Evolutionary conservation across 2,888 invertebrate species (phyloP), one percentile per base, ranked within the genome.

Genomic region (Aporophyla lueneburgensis): DNA sequence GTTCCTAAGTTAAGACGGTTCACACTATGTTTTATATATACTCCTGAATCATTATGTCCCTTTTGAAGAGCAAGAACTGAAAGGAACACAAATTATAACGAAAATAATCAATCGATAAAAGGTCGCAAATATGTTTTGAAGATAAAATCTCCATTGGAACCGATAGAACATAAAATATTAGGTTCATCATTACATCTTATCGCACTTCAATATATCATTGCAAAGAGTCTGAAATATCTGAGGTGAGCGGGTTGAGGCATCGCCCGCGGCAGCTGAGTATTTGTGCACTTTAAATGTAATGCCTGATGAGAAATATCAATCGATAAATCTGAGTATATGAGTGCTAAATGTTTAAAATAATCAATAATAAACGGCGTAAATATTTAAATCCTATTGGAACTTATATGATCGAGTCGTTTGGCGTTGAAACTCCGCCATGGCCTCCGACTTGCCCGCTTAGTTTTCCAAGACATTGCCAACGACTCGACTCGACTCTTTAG

Each of bases 281-380:
- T 80, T 74, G 68, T 78, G 70, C 74, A 68, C 75, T 84, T 76
- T 80, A 85, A 85, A 78, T 80, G 73, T 73, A 83, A 65, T 83
- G 67, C 14, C 53, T 54, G 58, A 83, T 81, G 78, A 72, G 81
- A 79, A 81, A 80, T 85, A 87, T 76, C 86, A 68, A 80, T 83
- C 67, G 49, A 80, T 80, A 83, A 71, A 71, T 82, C 56, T 70
- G 33, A n/a, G 46, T 67, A 46, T 59, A 65, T 73, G 46, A 80
- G 78, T 74, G 53, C 51, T 66, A 43, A 76, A 81, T 69, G 65
- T 76, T 16, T 65, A 21, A 19, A 46, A 46, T 46, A 46, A 46
- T 46, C 43, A 46, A 12, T 46, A 46, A 46, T 12, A 12, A 46
- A 46, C 43, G 43, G 43, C 2, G 12, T 12, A 46, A 46, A 46